phyloP scores from a whole-genome alignment of 2,888 invertebrate genomes.

The Hesperia comma region DNA sequence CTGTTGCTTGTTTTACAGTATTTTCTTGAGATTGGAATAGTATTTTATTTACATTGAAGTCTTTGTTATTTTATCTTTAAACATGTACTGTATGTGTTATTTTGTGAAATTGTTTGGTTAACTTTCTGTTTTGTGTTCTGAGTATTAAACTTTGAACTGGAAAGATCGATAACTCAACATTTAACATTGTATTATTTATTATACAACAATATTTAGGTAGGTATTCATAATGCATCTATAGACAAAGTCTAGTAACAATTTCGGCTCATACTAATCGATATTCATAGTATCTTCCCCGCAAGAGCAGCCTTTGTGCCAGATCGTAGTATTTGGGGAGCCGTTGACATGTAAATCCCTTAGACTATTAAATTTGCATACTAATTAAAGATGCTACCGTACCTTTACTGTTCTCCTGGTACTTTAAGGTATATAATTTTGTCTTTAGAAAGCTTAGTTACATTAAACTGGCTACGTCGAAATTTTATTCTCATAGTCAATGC shows the following conservation, averaged over 20 bases:
- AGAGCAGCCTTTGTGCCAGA: slow-evolving; percentile 66
- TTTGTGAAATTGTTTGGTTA: too few relatives aligned
- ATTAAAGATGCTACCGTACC: slow-evolving; percentile 60
- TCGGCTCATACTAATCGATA: slow-evolving; percentile 43
- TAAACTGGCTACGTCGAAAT: slow-evolving; percentile 3
- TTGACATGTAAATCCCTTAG: slow-evolving; percentile 81
- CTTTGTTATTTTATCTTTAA: too few relatives aligned
- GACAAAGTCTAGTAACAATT: not conserved
- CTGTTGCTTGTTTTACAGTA: too few relatives aligned
- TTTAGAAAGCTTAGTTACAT: slow-evolving; percentile 18
- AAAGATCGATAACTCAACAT: too few relatives aligned
- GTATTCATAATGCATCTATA: too few relatives aligned
- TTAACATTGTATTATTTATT: too few relatives aligned
- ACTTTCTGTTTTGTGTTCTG: too few relatives aligned
- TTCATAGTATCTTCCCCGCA: slow-evolving; percentile 48
- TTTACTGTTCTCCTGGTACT: slow-evolving; percentile 30
- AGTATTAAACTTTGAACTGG: too few relatives aligned
- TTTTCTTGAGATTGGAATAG: too few relatives aligned
- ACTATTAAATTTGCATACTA: slow-evolving; percentile 83
- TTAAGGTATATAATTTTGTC: slow-evolving; percentile 26
- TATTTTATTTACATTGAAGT: too few relatives aligned
- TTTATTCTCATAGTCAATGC: not conserved
- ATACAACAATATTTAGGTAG: too few relatives aligned
- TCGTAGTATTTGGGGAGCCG: slow-evolving; percentile 76
- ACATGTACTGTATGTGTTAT: too few relatives aligned